phyloP scores from a whole-genome alignment of 2,113 vertebrate genomes.

The Anguilla japonica region DNA sequence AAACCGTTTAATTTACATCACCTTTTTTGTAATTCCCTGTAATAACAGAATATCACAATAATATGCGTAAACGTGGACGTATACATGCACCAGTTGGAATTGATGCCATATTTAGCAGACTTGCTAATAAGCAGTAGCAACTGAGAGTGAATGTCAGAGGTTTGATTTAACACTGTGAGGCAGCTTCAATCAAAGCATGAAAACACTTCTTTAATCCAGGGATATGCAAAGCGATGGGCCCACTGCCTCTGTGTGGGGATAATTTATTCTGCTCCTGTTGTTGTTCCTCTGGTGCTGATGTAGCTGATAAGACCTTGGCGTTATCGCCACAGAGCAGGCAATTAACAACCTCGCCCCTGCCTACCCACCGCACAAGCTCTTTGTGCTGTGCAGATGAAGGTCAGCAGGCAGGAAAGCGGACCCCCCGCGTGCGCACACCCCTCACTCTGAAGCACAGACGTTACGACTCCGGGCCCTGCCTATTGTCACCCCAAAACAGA shows the following conservation, averaged over 20 bases:
- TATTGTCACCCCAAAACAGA: background rate
- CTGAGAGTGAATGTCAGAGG: background rate
- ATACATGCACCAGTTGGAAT: background rate
- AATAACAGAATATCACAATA: background rate
- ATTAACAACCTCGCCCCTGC: constrained; percentile 57
- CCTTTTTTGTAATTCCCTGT: too few relatives aligned
- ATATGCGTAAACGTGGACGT: background rate
- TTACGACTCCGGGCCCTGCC: background rate
- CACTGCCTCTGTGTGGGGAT: constrained; percentile 14
- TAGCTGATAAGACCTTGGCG: constrained; percentile 65
- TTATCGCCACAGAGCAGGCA: constrained; percentile 71
- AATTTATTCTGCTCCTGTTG: constrained; percentile 18
- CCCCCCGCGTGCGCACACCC: background rate
- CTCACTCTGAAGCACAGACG: background rate
- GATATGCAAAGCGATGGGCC: constrained; percentile 22
- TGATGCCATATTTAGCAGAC: background rate
- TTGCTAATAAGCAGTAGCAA: background rate
- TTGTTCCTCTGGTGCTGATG: constrained; percentile 68
- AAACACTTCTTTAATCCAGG: constrained; percentile 21
- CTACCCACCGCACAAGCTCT: constrained; percentile 26
- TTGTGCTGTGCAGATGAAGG: constrained; percentile 29
- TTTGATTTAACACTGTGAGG: constrained; percentile 9
- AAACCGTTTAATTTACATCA: too few relatives aligned
- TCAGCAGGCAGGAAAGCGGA: constrained; percentile 5
- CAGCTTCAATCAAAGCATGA: constrained; percentile 18